Percentiles rank a stretch among this genome's conserved stretches.
phyloP scores from a whole-genome alignment of 1,140 invertebrate species.

The Ladona fulva region DNA sequence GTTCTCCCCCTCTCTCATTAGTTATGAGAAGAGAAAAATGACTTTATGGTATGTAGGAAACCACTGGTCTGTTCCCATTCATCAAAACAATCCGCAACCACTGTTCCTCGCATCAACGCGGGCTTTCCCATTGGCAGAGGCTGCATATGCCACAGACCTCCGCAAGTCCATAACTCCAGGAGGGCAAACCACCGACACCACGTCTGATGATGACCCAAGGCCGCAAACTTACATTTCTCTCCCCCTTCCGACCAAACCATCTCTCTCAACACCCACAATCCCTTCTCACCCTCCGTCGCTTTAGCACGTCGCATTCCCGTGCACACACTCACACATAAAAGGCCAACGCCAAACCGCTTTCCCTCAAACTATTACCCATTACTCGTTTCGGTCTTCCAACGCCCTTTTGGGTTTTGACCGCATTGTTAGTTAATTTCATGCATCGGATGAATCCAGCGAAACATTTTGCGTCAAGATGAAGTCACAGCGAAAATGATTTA shows the following conservation, averaged over 20 bases:
- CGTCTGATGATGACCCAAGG: not conserved
- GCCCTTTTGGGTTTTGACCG: too few relatives aligned
- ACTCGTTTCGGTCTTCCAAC: too few relatives aligned
- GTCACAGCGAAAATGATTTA: too few relatives aligned
- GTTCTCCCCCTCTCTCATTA: not conserved
- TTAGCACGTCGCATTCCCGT: too few relatives aligned
- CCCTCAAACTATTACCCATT: too few relatives aligned
- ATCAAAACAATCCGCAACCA: not conserved
- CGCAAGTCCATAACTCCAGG: not conserved
- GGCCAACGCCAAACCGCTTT: too few relatives aligned
- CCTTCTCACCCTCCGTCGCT: too few relatives aligned
- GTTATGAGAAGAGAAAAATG: not conserved
- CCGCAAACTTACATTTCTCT: not conserved
- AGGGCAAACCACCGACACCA: conserved; percentile 1
- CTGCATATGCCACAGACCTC: not conserved
- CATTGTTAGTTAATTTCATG: too few relatives aligned
- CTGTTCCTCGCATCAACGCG: not conserved
- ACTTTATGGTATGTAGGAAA: not conserved
- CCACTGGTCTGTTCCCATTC: not conserved
- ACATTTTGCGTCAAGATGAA: too few relatives aligned
- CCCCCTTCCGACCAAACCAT: too few relatives aligned
- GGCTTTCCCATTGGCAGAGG: not conserved
- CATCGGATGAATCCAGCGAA: too few relatives aligned
- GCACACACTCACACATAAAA: too few relatives aligned
- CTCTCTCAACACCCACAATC: not conserved